Conservation (phyloP, 2,888 invertebrate genomes). For the Hylaea fasciaria region DNA sequence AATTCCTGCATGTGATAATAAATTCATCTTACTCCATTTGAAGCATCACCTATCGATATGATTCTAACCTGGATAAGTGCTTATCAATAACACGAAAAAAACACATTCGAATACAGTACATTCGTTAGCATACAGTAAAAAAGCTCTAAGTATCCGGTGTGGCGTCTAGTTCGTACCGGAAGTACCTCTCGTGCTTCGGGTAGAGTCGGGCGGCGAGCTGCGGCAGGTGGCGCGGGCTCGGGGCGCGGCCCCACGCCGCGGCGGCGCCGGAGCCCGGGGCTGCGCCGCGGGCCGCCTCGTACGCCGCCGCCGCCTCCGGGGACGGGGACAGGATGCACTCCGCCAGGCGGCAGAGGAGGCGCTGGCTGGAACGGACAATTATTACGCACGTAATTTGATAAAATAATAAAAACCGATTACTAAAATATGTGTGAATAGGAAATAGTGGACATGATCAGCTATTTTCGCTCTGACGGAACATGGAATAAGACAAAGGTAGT, state of each 20-base stretch:
- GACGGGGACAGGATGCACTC: slow-evolving; percentile 57
- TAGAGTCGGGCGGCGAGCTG: slow-evolving; percentile 60
- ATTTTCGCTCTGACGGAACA: too few species aligned
- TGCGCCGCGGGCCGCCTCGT: slow-evolving; percentile 54
- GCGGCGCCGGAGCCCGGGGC: slow-evolving; percentile 48
- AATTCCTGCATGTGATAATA: too few species aligned
- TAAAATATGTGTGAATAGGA: too few species aligned
- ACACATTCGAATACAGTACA: too few species aligned
- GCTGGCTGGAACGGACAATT: slow-evolving; percentile 60
- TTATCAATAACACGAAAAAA: too few species aligned
- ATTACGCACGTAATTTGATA: too few species aligned
- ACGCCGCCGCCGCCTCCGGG: slow-evolving; percentile 47
- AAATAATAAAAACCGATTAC: too few species aligned
- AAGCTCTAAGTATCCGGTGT: slow-evolving; percentile 13
- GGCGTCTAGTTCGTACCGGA: slow-evolving; percentile 51
- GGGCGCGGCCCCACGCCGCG: slow-evolving; percentile 50
- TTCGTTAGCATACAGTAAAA: too few species aligned
- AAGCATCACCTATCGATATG: background rate
- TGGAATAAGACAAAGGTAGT: too few species aligned
- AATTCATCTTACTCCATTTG: too few species aligned
- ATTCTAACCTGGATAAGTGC: background rate
- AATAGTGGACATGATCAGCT: too few species aligned
- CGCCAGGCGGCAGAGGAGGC: slow-evolving; percentile 65
- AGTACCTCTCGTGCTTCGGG: slow-evolving; percentile 58
- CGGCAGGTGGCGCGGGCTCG: slow-evolving; percentile 52